Evolutionary conservation across 2,797 vertebrate species (phyloP), one percentile per base, ranked within the genome.

Genomic region (Enteromius thamalakanensis): DNA sequence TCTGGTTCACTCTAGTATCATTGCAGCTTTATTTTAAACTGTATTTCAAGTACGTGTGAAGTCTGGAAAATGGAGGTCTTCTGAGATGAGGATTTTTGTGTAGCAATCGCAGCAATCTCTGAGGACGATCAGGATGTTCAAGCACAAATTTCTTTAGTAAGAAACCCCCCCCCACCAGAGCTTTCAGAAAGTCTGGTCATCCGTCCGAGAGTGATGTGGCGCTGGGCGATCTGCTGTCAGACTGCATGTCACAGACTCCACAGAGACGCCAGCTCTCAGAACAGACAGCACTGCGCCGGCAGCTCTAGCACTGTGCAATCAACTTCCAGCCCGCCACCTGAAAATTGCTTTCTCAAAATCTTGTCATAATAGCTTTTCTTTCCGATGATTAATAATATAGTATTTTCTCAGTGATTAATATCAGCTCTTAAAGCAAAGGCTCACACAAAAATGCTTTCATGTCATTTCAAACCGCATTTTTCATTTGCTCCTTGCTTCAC

Each of bases 201-300:
- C 89, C 89, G 53, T 58, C n/a, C 15, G 91, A 72, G 64, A 88
- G 82, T 91, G 92, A 92, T 88, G 88, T 92, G 88, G 89, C 90
- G 91, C 86, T 89, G 90, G 92, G 92, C 91, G 90, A 91, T 92
- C 91, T 89, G 90, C 92, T 94, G 92, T 95, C 93, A 94, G 90
- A 91, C 91, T 89, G 89, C 68, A 92, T 94, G 76, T 85, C 90
- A 92, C 89, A 80, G 81, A 89, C 90, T 89, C 79, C 83, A 76
- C 49, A 85, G 88, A 89, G 79, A 51, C 81, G 82, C 87, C 91
- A 89, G 87, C 88, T 86, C 90, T 90, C 89, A 89, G 88, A 93
- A 91, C 88, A 89, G 91, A 90, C 91, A 82, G 84, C 88, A 82
- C 87, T 86, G 89, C 72, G 86, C 83, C 77, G 75, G 40, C 29